A percentile compares a stretch with the other conserved stretches of the same genome.
Conservation (phyloP, 2,797 vertebrate species). For the Euthynnus affinis region DNA sequence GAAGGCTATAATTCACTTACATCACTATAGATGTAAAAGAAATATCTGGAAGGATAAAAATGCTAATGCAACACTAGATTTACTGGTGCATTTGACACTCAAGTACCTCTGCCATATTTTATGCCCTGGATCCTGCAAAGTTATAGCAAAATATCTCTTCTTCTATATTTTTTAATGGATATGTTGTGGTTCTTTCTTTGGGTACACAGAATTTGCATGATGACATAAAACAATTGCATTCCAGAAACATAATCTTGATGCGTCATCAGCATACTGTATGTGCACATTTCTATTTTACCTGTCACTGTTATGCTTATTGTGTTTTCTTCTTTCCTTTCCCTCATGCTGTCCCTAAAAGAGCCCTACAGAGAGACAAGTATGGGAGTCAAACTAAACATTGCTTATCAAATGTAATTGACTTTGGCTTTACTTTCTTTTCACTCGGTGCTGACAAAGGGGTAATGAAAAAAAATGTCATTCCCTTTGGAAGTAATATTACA, state of each 20-base stretch:
- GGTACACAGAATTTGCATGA: slow-evolving; percentile 50
- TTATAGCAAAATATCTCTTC: slow-evolving; percentile 26
- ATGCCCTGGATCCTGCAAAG: slow-evolving; percentile 30
- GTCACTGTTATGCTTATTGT: slow-evolving; percentile 98
- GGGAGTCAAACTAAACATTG: slow-evolving; percentile 99
- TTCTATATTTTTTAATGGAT: slow-evolving; percentile 30
- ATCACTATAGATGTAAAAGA: slow-evolving; percentile 59
- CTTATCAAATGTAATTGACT: slow-evolving; percentile 99
- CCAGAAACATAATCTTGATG: slow-evolving; percentile 58
- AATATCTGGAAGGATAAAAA: slow-evolving; percentile 68
- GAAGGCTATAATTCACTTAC: slow-evolving; percentile 68
- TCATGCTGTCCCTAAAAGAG: slow-evolving; percentile 99
- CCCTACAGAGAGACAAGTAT: slow-evolving; percentile 99
- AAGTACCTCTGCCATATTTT: slow-evolving; percentile 36
- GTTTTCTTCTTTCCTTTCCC: slow-evolving; percentile 95
- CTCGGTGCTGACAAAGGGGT: slow-evolving; percentile 76
- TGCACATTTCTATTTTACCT: slow-evolving; percentile 92
- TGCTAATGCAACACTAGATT: slow-evolving; percentile 68
- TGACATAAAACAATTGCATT: slow-evolving; percentile 43
- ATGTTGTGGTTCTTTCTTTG: slow-evolving; percentile 29
- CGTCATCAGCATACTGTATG: slow-evolving; percentile 77
- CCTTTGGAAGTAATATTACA: slow-evolving; percentile 67
- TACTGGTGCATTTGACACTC: slow-evolving; percentile 46
- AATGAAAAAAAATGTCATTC: slow-evolving; percentile 56
- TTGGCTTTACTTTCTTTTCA: slow-evolving; percentile 96